These are phyloP conservation scores for Heliconius charithonia DNA, from an alignment of 2,888 invertebrate species.

Conservation along the genomic window DNA sequence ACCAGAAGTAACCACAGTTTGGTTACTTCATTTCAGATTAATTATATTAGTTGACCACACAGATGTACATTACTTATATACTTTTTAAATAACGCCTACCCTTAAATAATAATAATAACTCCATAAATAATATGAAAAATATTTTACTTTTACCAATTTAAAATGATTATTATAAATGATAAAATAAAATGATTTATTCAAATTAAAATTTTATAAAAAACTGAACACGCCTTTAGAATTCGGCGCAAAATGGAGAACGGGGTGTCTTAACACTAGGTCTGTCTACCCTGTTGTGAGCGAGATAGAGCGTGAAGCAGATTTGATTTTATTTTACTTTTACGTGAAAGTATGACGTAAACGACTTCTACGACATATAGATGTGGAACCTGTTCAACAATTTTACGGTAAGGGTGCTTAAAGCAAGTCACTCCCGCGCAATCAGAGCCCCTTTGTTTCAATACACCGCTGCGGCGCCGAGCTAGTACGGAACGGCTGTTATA, in stretches of 20 bases:
- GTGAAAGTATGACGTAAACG: conserved; percentile 5
- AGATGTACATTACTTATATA: no score
- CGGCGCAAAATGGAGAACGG: no score
- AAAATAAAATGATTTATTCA: no score
- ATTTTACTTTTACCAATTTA: neutral
- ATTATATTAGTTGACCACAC: no score
- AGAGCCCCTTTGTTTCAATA: conserved; percentile 67
- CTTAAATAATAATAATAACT: neutral
- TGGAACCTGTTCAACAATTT: conserved; percentile 59
- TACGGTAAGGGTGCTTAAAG: conserved; percentile 56
- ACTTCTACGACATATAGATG: conserved; percentile 39
- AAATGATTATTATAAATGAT: no score
- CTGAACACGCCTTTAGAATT: no score
- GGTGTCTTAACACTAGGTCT: no score
- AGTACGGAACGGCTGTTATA: neutral
- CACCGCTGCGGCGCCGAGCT: conserved; percentile 47
- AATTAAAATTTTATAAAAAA: no score
- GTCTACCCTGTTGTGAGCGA: no score
- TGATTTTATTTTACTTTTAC: conserved; percentile 4
- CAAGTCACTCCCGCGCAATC: conserved; percentile 76
- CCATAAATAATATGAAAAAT: neutral
- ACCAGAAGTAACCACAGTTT: no score
- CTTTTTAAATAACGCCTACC: neutral
- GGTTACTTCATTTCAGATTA: no score
- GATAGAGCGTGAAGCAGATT: no score